A percentile compares a stretch with the other conserved stretches of the same genome.
These are phyloP conservation scores for Andrena haemorrhoa DNA, from an alignment of 2,888 invertebrate genomes.

Conservation along the genomic window DNA sequence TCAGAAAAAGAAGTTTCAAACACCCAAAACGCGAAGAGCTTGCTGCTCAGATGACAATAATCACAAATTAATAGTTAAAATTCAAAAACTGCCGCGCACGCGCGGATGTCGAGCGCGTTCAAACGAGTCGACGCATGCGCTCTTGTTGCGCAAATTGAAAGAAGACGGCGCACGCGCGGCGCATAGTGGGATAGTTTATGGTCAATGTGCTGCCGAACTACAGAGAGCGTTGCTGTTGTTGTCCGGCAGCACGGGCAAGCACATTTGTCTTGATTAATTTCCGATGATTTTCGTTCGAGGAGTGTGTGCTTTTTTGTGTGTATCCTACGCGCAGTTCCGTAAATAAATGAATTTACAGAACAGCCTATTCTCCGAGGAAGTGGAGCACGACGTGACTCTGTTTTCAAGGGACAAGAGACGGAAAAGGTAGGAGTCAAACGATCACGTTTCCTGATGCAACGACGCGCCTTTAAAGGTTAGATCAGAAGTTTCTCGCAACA, in stretches of 20 bases:
- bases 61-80: not conserved
- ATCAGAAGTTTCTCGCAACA: slow-evolving; percentile 25
- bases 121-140: not conserved
- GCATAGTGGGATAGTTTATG: slow-evolving; percentile 46
- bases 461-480: slow-evolving; percentile 69
- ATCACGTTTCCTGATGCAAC: slow-evolving; percentile 62
- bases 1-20: not conserved
- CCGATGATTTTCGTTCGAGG: slow-evolving; percentile 40
- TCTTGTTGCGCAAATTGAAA: slow-evolving; percentile 4
- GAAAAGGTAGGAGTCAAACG: slow-evolving; percentile 77
- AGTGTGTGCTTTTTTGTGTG: slow-evolving; percentile 20
- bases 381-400: slow-evolving; percentile 80
- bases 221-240: slow-evolving; percentile 53
- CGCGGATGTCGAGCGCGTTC: not conserved
- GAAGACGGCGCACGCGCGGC: slow-evolving; percentile 33
- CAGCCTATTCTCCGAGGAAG: slow-evolving; percentile 81
- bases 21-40: not conserved
- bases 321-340: slow-evolving; percentile 5
- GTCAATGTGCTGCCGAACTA: slow-evolving; percentile 39
- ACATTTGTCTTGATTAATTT: slow-evolving; percentile 26
- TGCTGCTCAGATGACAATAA: too few species aligned
- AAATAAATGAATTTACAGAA: slow-evolving; percentile 82
- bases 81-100: not conserved
- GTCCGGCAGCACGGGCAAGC: slow-evolving; percentile 46
- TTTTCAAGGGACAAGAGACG: slow-evolving; percentile 78